Conservation (phyloP, 2,113 vertebrate species). For the Notothenia coriiceps region DNA sequence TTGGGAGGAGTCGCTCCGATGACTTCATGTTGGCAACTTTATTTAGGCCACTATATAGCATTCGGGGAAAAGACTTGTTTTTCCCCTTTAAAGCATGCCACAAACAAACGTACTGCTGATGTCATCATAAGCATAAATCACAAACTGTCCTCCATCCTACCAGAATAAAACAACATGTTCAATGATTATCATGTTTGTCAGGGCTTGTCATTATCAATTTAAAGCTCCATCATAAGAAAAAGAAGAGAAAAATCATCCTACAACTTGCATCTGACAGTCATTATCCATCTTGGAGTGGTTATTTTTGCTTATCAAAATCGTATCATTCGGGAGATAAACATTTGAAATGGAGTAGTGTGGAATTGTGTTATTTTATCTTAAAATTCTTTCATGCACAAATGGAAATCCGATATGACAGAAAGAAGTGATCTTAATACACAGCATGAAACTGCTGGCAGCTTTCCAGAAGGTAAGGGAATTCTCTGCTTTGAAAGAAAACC, state of each 20-base stretch:
- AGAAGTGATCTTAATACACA: conserved; percentile 41
- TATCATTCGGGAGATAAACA: conserved; percentile 17
- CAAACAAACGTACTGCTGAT: conserved; percentile 53
- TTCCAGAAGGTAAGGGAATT: conserved; percentile 49
- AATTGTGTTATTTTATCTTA: conserved; percentile 27
- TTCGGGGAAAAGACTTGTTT: conserved; percentile 23
- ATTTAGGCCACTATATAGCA: conserved; percentile 63
- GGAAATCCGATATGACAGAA: conserved; percentile 41
- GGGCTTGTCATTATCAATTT: conserved; percentile 51
- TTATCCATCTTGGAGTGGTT: conserved; percentile 10
- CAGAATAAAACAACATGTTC: conserved; percentile 51
- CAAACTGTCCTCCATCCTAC: conserved; percentile 17
- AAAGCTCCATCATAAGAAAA: conserved; percentile 10
- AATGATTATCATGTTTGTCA: conserved; percentile 57
- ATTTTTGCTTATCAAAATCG: conserved; percentile 24
- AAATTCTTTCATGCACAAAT: conserved; percentile 33
- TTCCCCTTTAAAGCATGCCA: conserved; percentile 47
- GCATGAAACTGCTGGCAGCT: conserved; percentile 41
- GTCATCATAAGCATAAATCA: conserved; percentile 46
- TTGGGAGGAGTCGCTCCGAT: conserved; percentile 61
- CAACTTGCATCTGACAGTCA: conserved; percentile 25
- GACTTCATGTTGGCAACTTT: conserved; percentile 74
- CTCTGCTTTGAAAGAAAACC: conserved; percentile 52
- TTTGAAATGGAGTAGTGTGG: conserved; percentile 1
- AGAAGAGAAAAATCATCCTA: conserved; percentile 8